Conservation (phyloP, 2,888 invertebrate species). For the Aethes cnicana region DNA sequence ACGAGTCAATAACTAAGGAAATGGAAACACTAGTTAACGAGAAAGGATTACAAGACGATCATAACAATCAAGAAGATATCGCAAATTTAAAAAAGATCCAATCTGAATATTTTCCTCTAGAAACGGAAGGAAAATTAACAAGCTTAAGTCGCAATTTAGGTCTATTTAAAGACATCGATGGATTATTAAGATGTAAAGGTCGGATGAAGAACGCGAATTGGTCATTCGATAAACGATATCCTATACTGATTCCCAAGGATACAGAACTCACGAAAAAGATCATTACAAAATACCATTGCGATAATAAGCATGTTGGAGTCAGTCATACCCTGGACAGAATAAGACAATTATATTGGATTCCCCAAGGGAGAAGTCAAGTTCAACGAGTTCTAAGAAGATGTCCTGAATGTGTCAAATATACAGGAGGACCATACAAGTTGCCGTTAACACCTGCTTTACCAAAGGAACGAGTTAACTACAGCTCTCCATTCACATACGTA, state of each 20-base stretch:
- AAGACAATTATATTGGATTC: conserved; percentile 1
- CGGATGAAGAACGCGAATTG: neutral
- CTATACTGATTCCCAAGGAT: conserved; percentile 1
- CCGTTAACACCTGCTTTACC: neutral
- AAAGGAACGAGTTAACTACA: neutral
- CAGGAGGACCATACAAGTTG: neutral
- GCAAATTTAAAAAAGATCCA: neutral
- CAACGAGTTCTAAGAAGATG: neutral
- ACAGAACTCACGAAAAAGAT: neutral
- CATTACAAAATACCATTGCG: neutral
- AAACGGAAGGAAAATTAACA: neutral
- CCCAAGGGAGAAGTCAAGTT: neutral
- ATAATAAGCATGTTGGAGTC: neutral
- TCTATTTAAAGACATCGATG: neutral
- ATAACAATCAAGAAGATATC: neutral
- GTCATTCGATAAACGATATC: neutral
- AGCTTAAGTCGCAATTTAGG: neutral
- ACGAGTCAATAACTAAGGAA: too few relatives aligned
- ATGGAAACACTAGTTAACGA: too few relatives aligned
- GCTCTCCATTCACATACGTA: neutral
- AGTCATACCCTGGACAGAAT: neutral
- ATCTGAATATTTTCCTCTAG: neutral
- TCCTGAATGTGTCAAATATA: neutral
- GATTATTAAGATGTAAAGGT: neutral
- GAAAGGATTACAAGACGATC: too few relatives aligned